Evolutionary conservation across 2,888 invertebrate species (phyloP), one percentile per base, ranked within the genome.

Genomic region (Chrysolina americana): DNA sequence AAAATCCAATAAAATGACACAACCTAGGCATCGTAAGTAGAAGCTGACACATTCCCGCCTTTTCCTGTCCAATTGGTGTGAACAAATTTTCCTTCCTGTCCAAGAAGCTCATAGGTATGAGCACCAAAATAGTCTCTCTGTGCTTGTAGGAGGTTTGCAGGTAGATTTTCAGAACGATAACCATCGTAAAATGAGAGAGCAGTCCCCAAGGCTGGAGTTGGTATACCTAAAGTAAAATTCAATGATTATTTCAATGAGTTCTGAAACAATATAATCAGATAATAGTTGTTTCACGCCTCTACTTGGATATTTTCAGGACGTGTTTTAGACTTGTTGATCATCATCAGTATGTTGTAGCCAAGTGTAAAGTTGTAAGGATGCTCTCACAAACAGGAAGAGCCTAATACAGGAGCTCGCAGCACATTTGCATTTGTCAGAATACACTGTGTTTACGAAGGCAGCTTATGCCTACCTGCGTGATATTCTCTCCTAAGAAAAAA

Each of bases 31-130:
- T 93, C 92, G 83, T 98, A 98, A 13, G 97, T 96, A 76, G 96
- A 94, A n/a, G 98, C 96, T 1, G 98, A 96, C 5, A 98, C 96
- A 85, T 96, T 95, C 76, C 98, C 98, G 41, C 99, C 99, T 82
- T 96, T 96, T 15, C 99, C 99, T 11, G 99, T 99, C 99, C 99
- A 99, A 89, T 99, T 99, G 77, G 99, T 99, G 89, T 99, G 99
- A 3, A 96, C 92, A 86, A 94, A 98, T 81, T 92, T 92, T 4
- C 98, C 98, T 62, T 98, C 98, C 77, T 94, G 89, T 5, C 90
- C 91, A 70, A 97, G 88, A 70, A 98, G 88, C 89, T 99, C 98
- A 85, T 99, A 99, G 0, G 99, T 99, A 88, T 99, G 99, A 0
- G 99, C 99, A 1, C 99, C 99, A 86, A 99, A 99, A 87, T 98